Conservation (phyloP, 2,113 vertebrate species). For the Ptychochromis oligacanthus region DNA sequence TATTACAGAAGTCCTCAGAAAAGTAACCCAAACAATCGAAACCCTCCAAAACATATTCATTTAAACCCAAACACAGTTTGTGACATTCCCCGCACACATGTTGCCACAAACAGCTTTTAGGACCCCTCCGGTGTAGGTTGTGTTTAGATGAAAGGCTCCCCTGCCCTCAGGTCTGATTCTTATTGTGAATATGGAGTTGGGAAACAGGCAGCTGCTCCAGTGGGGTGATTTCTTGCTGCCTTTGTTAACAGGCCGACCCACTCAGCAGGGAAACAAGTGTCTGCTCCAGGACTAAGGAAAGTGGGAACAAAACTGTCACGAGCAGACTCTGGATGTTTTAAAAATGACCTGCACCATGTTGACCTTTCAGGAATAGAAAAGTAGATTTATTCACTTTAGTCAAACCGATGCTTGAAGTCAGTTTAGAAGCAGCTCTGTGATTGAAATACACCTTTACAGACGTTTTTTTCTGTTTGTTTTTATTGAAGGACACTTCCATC, state of each 20-base stretch:
- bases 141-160: background rate
- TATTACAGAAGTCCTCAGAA: background rate
- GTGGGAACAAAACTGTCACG: slow-evolving; percentile 67
- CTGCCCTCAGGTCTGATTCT: slow-evolving; percentile 57
- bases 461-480: slow-evolving; percentile 21
- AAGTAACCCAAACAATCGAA: background rate
- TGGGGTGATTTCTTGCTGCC: slow-evolving; percentile 44
- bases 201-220: slow-evolving; percentile 78
- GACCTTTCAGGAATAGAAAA: slow-evolving; percentile 82
- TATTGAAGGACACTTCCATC: slow-evolving; percentile 24
- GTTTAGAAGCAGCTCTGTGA: background rate
- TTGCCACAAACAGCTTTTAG: background rate
- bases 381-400: slow-evolving; percentile 26
- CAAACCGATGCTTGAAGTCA: background rate
- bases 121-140: background rate
- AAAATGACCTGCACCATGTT: slow-evolving; percentile 71
- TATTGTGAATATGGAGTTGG: slow-evolving; percentile 66
- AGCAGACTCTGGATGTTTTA: slow-evolving; percentile 55
- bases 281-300: slow-evolving; percentile 43
- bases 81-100: background rate
- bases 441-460: background rate
- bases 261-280: slow-evolving; percentile 72
- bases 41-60: background rate
- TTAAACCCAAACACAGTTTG: background rate
- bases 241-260: slow-evolving; percentile 57